Base-by-base conservation (phyloP, 2,113 vertebrate species). In the Sisor rabdophorus region DNA sequence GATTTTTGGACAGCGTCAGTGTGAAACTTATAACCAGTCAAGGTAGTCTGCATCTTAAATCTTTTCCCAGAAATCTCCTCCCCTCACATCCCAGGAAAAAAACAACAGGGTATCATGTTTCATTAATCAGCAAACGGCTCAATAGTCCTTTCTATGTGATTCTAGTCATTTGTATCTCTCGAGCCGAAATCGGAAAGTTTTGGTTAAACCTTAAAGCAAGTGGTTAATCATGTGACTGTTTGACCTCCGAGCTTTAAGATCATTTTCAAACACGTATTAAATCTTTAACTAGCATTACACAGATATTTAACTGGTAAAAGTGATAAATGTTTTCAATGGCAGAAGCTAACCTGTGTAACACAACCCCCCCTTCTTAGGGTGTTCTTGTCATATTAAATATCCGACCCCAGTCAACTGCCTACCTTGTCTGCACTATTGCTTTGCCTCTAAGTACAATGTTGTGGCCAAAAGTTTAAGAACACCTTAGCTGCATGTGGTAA, bases 31-130 rank as follows among this genome's bases (percentile, higher is more conserved):
- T 61, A 50, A 67, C 36, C 22, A 48, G 71, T 47, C 54, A 65
- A 19, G n/a, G 22, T 17, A 26, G 20, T 52, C 64, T 70, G 26
- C 36, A 7, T 59, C 2, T 1, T 22, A 24, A 28, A 1, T 1
- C 24, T 24, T 52, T 74, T 77, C 74, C 70, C 63, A 73, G 68
- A 70, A 80, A 11, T 64, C 24, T 22, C 28, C 58, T 76, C 60
- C 76, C 24, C 54, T 58, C 47, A 28, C 32, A 79, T 0, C 44
- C 20, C 28, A 64, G 53, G 32, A 77, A 26, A 58, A 11, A n/a
- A n/a, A n/a, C n/a, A n/a, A 63, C 15, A 71, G 61, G 61, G 4
- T 40, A 53, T 78, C 63, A 75, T 69, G 71, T 73, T 73, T 54
- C 36, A 69, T 28, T 78, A 32, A 71, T 79, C 61, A 55, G 40